Conservation (phyloP, 2,113 vertebrate genomes). For the Boulengeromyrus knoepffleri region DNA sequence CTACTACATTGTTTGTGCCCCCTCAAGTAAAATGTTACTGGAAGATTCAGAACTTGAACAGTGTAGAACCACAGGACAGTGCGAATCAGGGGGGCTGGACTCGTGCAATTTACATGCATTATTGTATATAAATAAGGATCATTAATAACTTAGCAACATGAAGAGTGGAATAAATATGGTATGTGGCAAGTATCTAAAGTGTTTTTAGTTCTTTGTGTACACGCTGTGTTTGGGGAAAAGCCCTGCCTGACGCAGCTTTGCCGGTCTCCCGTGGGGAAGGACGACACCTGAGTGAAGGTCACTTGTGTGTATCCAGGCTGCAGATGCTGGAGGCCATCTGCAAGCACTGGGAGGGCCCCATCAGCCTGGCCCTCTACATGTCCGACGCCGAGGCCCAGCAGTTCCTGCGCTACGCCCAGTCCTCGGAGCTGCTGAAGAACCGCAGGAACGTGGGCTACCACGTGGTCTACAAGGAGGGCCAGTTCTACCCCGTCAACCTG, state of each 20-base stretch:
- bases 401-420: slow-evolving; percentile 85
- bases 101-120: neutral
- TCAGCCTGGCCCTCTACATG: slow-evolving; percentile 94
- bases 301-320: slow-evolving; percentile 56
- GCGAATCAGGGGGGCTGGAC: neutral
- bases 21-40: neutral
- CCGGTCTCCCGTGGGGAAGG: neutral
- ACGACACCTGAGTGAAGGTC: neutral
- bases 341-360: slow-evolving; percentile 89
- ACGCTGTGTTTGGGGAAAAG: neutral
- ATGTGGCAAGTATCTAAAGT: neutral
- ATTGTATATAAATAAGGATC: neutral
- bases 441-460: slow-evolving; percentile 89
- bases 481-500: slow-evolving; percentile 92
- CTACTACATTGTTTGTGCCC: neutral
- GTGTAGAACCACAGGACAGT: neutral
- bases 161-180: neutral
- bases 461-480: slow-evolving; percentile 88
- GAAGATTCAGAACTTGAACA: neutral
- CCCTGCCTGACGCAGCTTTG: neutral
- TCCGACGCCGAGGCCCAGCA: slow-evolving; percentile 91
- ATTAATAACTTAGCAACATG: neutral
- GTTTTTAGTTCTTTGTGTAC: neutral
- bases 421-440: slow-evolving; percentile 78
- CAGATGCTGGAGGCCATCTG: slow-evolving; percentile 96